Conservation (phyloP, 64 coral and sea anemone genomes). For the Montipora sp. region DNA sequence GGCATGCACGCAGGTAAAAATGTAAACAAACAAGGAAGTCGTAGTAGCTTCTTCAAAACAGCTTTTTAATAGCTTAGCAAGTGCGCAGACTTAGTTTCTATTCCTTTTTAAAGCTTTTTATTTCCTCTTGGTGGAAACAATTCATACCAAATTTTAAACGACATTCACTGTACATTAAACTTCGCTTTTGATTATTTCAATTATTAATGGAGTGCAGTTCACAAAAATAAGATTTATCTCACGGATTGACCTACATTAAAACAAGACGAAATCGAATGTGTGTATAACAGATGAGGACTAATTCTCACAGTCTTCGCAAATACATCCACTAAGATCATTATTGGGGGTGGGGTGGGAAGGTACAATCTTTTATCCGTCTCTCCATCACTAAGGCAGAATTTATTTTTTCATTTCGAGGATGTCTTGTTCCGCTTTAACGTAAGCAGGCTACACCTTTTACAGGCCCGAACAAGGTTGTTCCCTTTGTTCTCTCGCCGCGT, state of each 20-base stretch:
- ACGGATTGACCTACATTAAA: neutral
- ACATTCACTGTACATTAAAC: constrained; percentile 44
- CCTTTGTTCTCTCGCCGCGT: neutral
- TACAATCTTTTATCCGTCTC: neutral
- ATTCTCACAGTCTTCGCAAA: neutral
- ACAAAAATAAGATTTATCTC: constrained; percentile 14
- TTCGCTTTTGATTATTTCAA: neutral
- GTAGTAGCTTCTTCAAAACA: neutral
- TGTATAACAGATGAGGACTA: neutral
- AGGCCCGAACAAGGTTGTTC: neutral
- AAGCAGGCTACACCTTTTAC: neutral
- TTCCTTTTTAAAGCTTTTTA: neutral
- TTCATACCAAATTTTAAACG: neutral
- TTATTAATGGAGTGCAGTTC: neutral
- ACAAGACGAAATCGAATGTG: neutral
- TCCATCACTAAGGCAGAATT: neutral
- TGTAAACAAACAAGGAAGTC: too few relatives aligned
- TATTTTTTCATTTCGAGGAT: neutral
- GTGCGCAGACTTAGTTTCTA: neutral
- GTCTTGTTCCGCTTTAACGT: neutral
- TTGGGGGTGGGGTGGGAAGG: neutral
- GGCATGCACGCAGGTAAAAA: too few relatives aligned
- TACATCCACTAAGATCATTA: neutral
- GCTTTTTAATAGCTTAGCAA: neutral
- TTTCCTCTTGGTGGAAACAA: neutral